Evolutionary conservation across 2,797 vertebrate genomes (phyloP).

Genomic region (Danio aesculapii): DNA sequence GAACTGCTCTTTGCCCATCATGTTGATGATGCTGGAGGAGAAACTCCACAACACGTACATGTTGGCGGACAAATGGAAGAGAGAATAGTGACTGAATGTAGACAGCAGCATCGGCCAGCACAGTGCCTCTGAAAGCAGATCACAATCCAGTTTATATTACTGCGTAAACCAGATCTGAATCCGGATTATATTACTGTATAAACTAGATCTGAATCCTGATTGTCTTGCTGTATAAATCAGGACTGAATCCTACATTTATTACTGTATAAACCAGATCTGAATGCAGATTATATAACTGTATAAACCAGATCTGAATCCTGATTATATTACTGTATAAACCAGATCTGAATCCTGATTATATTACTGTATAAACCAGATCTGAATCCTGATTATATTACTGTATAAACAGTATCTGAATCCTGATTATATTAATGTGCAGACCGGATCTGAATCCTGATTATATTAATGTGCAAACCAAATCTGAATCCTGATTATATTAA

Average conservation of each 20-base stretch:
- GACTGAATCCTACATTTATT: neutral
- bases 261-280: neutral
- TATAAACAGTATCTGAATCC: fast-evolving
- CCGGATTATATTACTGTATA: neutral
- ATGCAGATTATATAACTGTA: neutral
- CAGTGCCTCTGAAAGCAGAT: conserved; percentile 75
- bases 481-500: too few relatives aligned
- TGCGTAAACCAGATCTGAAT: neutral
- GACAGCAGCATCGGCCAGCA: conserved; percentile 94
- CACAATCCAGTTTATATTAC: neutral
- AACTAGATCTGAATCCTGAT: neutral
- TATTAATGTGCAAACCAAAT: too few relatives aligned
- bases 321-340: neutral
- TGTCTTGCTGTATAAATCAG: neutral
- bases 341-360: neutral
- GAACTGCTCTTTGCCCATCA: conserved; percentile 94
- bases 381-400: neutral
- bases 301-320: neutral
- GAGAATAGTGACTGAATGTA: conserved; percentile 92
- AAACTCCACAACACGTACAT: conserved; percentile 99
- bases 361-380: neutral
- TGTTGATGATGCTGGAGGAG: conserved; percentile 89
- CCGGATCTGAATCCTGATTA: too few relatives aligned
- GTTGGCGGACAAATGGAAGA: conserved; percentile 93
- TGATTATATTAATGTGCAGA: neutral